Base-by-base conservation (phyloP, 2,113 vertebrate species). In the Sinocyclocheilus rhinocerous region DNA sequence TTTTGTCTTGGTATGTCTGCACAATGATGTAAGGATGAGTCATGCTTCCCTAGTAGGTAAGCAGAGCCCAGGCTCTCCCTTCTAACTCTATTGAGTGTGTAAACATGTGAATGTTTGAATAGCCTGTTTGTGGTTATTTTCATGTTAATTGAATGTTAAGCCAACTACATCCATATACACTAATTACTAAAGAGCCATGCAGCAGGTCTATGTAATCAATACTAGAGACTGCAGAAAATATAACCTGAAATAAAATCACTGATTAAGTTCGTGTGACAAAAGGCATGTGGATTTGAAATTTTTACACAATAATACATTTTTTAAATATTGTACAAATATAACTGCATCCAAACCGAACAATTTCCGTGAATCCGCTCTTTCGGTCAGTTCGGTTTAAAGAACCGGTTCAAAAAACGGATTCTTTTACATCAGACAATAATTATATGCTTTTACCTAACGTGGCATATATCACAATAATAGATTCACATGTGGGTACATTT, bases 1-100 rank as follows among this genome's bases (percentile, higher is more conserved):
- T 26, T 36, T 55, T 69, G 72, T 79, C 70, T 75, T 55, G 65
- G n/a, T 45, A 36, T 45, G 48, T 55, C 67, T 50, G 75, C 86
- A 85, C 61, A 63, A 52, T 76, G 65, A 61, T 63, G 81, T 65
- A 22, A 83, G 22, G 65, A 78, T 85, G 87, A 87, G 79, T 85
- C 78, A 87, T 67, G 52, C 15, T 81, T 57, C 6, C 61, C 29
- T 57, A 26, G 39, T 78, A 9, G 13, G 69, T 24, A 22, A 18
- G 52, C 57, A 77, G 75, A 26, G n/a, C 61, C 52, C n/a, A 52
- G 52, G 33, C n/a, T 59, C 26, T 73, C 26, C 69, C 24, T 26
- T 50, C 33, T 39, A 36, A 36, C 9, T 72, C 36, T 76, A 29
- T 33, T 78, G 15, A 33, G 29, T 4, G 15, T 18, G 70, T 42